Conservation (phyloP, 1,140 invertebrate species). For the Charaxes varanes region DNA sequence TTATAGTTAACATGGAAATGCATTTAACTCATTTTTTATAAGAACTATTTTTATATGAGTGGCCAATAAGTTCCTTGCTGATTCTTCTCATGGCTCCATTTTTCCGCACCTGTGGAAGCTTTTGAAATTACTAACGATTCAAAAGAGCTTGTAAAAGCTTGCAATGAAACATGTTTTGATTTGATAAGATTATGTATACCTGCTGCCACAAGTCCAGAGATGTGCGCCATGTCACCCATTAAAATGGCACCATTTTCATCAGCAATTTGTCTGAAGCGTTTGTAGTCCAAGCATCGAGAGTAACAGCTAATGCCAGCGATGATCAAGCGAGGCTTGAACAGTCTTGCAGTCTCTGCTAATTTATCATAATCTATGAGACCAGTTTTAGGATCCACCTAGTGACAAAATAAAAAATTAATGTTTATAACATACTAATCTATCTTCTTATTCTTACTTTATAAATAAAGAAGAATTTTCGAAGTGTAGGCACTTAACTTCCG, state of each 20-base stretch:
- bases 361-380: slow-evolving; percentile 97
- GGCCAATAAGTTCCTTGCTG: too few species aligned
- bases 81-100: too few species aligned
- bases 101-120: too few species aligned
- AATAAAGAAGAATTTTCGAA: too few species aligned
- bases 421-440: too few species aligned
- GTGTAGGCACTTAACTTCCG: too few species aligned
- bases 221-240: slow-evolving; percentile 97
- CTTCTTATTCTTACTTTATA: too few species aligned
- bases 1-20: too few species aligned
- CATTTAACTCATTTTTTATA: too few species aligned
- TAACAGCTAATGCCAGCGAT: slow-evolving; percentile 96
- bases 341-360: slow-evolving; percentile 85
- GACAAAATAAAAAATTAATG: slow-evolving; percentile 8
- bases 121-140: too few species aligned
- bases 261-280: slow-evolving; percentile 91
- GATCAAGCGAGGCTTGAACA: slow-evolving; percentile 95
- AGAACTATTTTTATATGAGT: too few species aligned
- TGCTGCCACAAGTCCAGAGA: slow-evolving; percentile 93
- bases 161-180: too few species aligned
- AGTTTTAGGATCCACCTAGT: slow-evolving; percentile 82
- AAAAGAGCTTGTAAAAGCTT: not conserved
- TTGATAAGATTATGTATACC: slow-evolving; percentile 47
- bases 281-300: slow-evolving; percentile 89
- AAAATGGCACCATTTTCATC: slow-evolving; percentile 90